These are phyloP conservation scores for Aplysia californica DNA, from an alignment of 1,140 invertebrate species.

Conservation along the genomic window DNA sequence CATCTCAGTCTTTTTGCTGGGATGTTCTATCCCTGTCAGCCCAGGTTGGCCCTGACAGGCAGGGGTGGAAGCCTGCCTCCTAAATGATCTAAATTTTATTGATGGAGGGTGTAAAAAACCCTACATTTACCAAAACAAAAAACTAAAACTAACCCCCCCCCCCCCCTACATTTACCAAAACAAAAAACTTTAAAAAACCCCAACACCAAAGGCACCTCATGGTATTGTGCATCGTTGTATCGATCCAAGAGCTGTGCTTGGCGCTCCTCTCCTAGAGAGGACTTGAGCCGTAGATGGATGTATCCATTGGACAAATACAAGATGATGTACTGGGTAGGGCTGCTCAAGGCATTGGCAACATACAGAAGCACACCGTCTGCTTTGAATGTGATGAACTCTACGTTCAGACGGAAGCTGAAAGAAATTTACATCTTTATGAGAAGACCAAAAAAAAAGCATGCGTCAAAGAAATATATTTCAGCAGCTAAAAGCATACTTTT, in stretches of 20 bases:
- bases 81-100: too few relatives aligned
- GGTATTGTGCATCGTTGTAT: neutral
- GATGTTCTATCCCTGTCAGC: too few relatives aligned
- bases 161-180: neutral
- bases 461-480: too few relatives aligned
- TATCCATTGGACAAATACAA: slow-evolving; percentile 5
- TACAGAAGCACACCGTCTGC: slow-evolving; percentile 19
- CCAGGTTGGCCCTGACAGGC: too few relatives aligned
- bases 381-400: neutral
- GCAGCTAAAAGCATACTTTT: too few relatives aligned
- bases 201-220: neutral
- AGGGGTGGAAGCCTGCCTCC: too few relatives aligned
- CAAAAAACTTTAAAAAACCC: neutral
- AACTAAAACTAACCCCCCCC: too few relatives aligned
- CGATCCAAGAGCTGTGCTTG: neutral
- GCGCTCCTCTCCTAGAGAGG: neutral
- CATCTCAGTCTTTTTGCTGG: too few relatives aligned
- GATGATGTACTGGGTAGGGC: slow-evolving; percentile 13
- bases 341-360: neutral
- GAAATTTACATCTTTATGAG: too few relatives aligned
- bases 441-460: too few relatives aligned
- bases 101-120: too few relatives aligned
- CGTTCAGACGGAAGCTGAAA: slow-evolving; percentile 5
- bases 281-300: neutral
- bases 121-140: too few relatives aligned